Evolutionary conservation across 2,113 vertebrate genomes (phyloP).

Genomic region (Coryphaenoides rupestris): DNA sequence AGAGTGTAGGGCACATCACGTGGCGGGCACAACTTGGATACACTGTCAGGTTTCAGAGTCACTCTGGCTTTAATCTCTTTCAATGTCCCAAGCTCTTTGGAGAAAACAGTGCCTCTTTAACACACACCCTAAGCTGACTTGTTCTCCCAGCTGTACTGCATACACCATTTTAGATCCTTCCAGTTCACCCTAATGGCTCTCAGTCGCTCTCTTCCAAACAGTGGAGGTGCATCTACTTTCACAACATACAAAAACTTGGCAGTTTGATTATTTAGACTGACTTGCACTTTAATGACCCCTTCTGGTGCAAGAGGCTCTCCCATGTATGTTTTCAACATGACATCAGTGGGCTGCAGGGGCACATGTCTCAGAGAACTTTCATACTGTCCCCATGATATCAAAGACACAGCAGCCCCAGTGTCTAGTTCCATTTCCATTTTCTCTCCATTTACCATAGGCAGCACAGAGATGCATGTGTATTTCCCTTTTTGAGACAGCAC

Average conservation of each 20-base stretch:
- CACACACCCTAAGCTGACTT: too few species aligned
- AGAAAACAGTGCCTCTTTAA: not conserved
- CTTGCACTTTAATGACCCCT: not conserved
- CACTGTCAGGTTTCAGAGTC: not conserved
- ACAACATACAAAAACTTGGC: not conserved
- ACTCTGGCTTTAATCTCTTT: not conserved
- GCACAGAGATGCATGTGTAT: not conserved
- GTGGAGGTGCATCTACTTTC: slow-evolving; percentile 3
- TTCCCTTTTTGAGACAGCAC: not conserved
- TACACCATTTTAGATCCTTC: slow-evolving; percentile 2
- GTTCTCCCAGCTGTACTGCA: not conserved
- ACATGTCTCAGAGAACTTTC: not conserved
- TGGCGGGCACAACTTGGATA: slow-evolving; percentile 1
- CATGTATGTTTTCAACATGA: not conserved
- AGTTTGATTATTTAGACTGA: not conserved
- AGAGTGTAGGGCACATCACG: too few species aligned
- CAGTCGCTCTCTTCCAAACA: not conserved
- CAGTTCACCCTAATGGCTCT: not conserved
- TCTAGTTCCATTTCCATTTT: not conserved
- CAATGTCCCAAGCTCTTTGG: not conserved
- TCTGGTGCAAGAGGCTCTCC: slow-evolving; percentile 4
- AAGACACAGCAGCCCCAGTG: slow-evolving; percentile 14
- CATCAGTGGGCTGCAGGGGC: not conserved
- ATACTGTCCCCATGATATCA: not conserved
- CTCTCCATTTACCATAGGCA: not conserved